Percentiles rank a stretch among this genome's conserved stretches.
phyloP scores from a whole-genome alignment of 2,113 vertebrate species.

The Cathartes aura region DNA sequence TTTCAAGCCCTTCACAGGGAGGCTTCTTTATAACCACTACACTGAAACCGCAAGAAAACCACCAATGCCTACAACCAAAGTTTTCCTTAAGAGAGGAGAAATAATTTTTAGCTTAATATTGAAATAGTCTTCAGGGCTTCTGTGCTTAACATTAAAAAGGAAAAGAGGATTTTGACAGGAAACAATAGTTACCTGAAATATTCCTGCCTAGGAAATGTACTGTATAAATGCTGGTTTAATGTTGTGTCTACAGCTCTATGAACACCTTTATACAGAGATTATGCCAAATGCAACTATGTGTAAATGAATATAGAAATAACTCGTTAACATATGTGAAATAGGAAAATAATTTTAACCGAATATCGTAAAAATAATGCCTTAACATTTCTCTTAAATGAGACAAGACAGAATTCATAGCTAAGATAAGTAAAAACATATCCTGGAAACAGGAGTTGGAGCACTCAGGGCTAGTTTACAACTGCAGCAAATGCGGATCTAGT shows the following conservation, averaged over 20 bases:
- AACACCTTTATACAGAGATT: not conserved
- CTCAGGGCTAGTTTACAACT: not conserved
- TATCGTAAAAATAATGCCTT: not conserved
- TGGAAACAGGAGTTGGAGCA: not conserved
- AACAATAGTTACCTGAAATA: not conserved
- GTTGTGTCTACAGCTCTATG: not conserved
- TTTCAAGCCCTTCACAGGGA: too few species aligned
- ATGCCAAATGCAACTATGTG: not conserved
- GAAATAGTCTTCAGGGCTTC: not conserved
- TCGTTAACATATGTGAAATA: rapidly evolving
- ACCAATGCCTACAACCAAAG: not conserved
- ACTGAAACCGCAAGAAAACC: not conserved
- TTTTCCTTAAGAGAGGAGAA: not conserved
- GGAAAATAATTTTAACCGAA: not conserved
- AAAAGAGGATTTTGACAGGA: not conserved
- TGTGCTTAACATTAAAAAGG: not conserved
- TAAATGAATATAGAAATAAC: not conserved
- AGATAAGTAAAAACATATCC: not conserved
- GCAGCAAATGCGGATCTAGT: too few species aligned
- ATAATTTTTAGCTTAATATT: not conserved
- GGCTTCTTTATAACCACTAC: not conserved
- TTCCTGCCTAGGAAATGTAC: not conserved
- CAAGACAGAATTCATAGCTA: not conserved
- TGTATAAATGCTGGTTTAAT: not conserved
- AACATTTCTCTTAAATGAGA: not conserved